Conservation (phyloP, 1,140 invertebrate genomes). For the Pollicipes pollicipes region DNA sequence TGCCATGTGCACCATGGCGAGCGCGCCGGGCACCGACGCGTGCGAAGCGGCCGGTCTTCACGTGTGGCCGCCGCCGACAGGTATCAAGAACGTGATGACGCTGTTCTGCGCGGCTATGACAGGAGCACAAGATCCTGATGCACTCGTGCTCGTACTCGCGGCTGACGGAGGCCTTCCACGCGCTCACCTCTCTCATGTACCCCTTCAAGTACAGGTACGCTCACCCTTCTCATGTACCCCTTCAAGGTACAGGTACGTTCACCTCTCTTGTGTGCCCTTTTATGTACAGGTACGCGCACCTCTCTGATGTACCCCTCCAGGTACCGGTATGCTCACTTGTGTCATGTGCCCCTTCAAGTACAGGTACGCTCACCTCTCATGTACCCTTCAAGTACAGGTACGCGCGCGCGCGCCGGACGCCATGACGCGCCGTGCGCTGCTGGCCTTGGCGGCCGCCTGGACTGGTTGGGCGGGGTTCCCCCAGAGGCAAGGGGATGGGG, state of each 20-base stretch:
- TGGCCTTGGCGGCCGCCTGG: too few species aligned
- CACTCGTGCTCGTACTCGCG: conserved; percentile 80
- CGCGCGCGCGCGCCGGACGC: conserved; percentile 27
- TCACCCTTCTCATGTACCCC: conserved; percentile 86
- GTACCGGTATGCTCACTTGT: conserved; percentile 44
- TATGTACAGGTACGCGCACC: conserved; percentile 63
- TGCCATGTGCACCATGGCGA: too few species aligned
- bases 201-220: conserved; percentile 61
- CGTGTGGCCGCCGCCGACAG: too few species aligned
- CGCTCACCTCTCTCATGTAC: conserved; percentile 83
- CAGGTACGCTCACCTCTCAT: too few species aligned
- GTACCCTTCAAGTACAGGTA: conserved; percentile 52
- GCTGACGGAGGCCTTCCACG: conserved; percentile 78
- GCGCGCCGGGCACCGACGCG: too few species aligned
- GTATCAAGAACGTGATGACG: conserved; percentile 78
- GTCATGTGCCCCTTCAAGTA: conserved; percentile 88
- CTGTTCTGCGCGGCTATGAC: conserved; percentile 90
- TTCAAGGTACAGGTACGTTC: conserved; percentile 51
- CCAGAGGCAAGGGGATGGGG: too few species aligned
- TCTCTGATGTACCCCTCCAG: conserved; percentile 91
- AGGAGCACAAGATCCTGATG: conserved; percentile 91
- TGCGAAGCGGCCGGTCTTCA: too few species aligned
- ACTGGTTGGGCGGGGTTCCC: too few species aligned
- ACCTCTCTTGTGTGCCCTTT: conserved; percentile 40
- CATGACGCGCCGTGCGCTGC: too few species aligned